Conservation (phyloP, 2,113 vertebrate species). For the Brachirus orientalis region DNA sequence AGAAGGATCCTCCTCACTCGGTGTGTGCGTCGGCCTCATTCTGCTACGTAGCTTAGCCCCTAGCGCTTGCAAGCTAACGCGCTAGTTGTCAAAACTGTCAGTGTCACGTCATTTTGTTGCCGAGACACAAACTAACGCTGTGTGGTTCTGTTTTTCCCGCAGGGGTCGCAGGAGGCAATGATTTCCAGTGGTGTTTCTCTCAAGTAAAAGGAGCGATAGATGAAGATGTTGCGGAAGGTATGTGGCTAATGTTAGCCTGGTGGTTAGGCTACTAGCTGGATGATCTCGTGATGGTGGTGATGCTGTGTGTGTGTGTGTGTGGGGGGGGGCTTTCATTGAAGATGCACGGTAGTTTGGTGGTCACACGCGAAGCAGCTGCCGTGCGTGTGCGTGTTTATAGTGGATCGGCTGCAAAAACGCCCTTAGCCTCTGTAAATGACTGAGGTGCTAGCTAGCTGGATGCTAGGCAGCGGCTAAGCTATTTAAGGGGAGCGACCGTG, state of each 20-base stretch:
- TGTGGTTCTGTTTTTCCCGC: conserved; percentile 8
- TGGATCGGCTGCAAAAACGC: conserved; percentile 14
- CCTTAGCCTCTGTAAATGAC: conserved; percentile 14
- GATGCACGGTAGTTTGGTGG: conserved; percentile 17
- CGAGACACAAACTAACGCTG: conserved; percentile 32
- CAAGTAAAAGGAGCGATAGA: conserved; percentile 82
- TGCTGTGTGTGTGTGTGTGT: too few relatives aligned
- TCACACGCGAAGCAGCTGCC: not conserved
- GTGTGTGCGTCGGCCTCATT: conserved; percentile 75
- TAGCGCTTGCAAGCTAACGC: conserved; percentile 63
- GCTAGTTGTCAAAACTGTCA: conserved; percentile 75
- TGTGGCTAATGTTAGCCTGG: conserved; percentile 71
- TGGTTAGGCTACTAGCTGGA: conserved; percentile 62
- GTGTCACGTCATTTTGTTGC: conserved; percentile 47
- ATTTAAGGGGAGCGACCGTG: conserved; percentile 77
- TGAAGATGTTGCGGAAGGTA: conserved; percentile 83
- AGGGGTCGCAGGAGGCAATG: conserved; percentile 81
- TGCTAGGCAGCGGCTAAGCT: conserved; percentile 70
- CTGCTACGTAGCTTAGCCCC: conserved; percentile 65
- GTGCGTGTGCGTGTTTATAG: not conserved
- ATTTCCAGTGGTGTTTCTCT: conserved; percentile 82
- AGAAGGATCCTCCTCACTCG: conserved; percentile 68
- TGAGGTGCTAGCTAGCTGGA: conserved; percentile 50
- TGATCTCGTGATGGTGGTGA: conserved; percentile 32
- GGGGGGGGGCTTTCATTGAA: conserved; percentile 23